A percentile compares a stretch with the other conserved stretches of the same genome.
phyloP scores from a whole-genome alignment of 2,888 invertebrate species.

The Leistus spinibarbis region DNA sequence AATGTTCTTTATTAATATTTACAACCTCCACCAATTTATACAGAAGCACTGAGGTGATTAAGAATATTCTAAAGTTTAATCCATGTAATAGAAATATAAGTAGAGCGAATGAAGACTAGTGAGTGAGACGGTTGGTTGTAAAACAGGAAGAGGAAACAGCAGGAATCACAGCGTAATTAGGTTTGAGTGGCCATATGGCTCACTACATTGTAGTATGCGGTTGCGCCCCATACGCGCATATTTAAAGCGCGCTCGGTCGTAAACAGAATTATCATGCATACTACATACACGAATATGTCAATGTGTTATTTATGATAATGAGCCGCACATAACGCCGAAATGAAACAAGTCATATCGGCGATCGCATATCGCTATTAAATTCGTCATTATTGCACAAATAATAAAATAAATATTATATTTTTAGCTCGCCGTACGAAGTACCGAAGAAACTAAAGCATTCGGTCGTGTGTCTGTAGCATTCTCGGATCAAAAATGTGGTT shows the following conservation, averaged over 20 bases:
- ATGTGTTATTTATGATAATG: background rate
- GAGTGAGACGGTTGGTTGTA: background rate
- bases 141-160: background rate
- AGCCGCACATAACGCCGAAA: background rate
- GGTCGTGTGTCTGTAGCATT: too few relatives aligned
- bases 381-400: too few relatives aligned
- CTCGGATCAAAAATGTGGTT: too few relatives aligned
- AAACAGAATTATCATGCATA: background rate
- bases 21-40: too few relatives aligned
- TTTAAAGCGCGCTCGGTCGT: background rate
- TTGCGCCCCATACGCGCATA: background rate
- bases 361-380: background rate
- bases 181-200: background rate
- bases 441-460: too few relatives aligned
- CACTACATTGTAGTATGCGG: background rate
- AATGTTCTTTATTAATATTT: too few relatives aligned
- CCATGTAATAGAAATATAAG: too few relatives aligned
- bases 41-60: too few relatives aligned
- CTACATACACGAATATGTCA: background rate
- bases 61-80: too few relatives aligned
- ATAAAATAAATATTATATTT: too few relatives aligned
- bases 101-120: background rate
- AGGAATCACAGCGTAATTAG: background rate
- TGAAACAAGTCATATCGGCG: background rate
- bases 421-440: too few relatives aligned